Conservation (phyloP, 2,888 invertebrate species). For the Bhutanitis thaidina region DNA sequence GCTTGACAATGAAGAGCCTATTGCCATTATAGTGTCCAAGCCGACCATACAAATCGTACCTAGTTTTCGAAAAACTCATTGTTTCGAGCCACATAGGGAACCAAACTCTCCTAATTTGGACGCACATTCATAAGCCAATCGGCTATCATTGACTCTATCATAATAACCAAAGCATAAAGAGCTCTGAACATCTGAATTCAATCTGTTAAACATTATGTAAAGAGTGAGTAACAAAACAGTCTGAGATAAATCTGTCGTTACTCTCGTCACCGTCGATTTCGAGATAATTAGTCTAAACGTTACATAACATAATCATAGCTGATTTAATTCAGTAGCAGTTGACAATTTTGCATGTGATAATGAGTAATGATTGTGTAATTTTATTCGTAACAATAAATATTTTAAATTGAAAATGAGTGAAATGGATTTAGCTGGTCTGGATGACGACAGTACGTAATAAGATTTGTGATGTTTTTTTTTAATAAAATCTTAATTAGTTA, state of each 20-base stretch:
- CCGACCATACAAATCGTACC: too few relatives aligned
- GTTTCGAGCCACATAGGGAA: too few relatives aligned
- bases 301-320: conserved; percentile 11
- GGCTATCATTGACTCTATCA: too few relatives aligned
- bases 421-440: conserved; percentile 19
- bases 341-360: conserved; percentile 8
- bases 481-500: too few relatives aligned
- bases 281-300: conserved; percentile 15
- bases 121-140: too few relatives aligned
- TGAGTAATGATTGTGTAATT: not conserved
- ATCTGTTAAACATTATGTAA: not conserved
- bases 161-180: too few relatives aligned
- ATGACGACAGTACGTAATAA: conserved; percentile 2
- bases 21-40: too few relatives aligned
- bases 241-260: conserved; percentile 10
- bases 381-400: not conserved
- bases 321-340: conserved; percentile 14
- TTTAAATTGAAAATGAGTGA: conserved; percentile 22
- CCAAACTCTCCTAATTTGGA: too few relatives aligned
- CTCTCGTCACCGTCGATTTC: conserved; percentile 8
- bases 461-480: not conserved
- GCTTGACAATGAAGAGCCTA: too few relatives aligned
- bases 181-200: too few relatives aligned
- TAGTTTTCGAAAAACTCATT: too few relatives aligned
- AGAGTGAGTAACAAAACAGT: not conserved